Base-by-base conservation (phyloP, 37 sponge, comb jelly and placozoan species). In the Cliona cf. orientalis region DNA sequence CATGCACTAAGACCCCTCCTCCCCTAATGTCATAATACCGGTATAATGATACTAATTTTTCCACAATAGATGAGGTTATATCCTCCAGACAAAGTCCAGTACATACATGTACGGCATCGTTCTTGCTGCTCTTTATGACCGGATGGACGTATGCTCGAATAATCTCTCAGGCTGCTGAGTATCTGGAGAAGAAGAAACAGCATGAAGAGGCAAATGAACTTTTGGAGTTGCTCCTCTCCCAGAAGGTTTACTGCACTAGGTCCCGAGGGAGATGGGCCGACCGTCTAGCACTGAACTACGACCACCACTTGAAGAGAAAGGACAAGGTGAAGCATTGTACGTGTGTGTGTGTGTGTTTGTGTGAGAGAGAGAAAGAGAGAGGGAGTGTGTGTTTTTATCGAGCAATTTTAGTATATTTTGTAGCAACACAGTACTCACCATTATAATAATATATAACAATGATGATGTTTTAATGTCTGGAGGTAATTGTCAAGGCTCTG, bases 241-340 rank as follows among this genome's bases (percentile, higher is more conserved):
- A 89, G 53, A 11, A 14, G 0, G 58, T 73, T 19, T 89, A 57
- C 42, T 62, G 89, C 46, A 22, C 42, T 29, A 35, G 56, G 3
- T 25, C n/a, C 0, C 46, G 90, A 34, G 89, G 92, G 25, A 58
- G 39, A 6, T 91, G 92, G 95, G 88, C 72, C 74, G 95, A 95
- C 33, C 69, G 95, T 58, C 75, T 92, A 58, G 83, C 90, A 22
- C 87, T 95, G n/a, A 89, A 91, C 49, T 79, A 76, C 11, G 92
- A 95, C 82, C 58, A 76, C 57, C 95, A 95, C 49, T 69, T 95
- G 66, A 84, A 80, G 42, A 41, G 70, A 32, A 72, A 79, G 46
- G 43, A 42, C 33, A 71, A 90, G 83, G 94, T 90, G 25, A 6
- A 71, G 53, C 42, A 58, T 34, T 75, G 60, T 75, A 36, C 17